These are phyloP conservation scores for Blera fallax DNA, from an alignment of 2,888 invertebrate genomes.

Conservation along the genomic window DNA sequence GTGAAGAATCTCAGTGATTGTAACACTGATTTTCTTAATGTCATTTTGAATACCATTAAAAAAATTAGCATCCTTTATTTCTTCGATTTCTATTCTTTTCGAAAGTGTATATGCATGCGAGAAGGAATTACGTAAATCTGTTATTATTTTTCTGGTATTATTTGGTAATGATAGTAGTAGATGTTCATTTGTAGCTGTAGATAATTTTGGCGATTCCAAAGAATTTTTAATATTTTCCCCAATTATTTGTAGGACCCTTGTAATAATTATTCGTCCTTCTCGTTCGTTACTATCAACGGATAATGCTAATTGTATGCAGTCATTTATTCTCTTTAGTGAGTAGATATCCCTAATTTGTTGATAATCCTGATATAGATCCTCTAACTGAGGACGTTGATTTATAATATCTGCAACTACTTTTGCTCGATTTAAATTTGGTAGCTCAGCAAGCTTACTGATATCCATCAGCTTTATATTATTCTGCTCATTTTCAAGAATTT, in stretches of 20 bases:
- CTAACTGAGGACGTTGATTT: conserved; percentile 27
- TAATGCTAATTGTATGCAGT: conserved; percentile 45
- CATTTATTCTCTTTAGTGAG: conserved; percentile 70
- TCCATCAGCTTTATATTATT: not conserved
- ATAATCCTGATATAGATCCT: conserved; percentile 71
- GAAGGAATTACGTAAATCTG: conserved; percentile 27
- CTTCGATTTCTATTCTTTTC: not conserved
- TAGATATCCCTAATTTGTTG: conserved; percentile 70
- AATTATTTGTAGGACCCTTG: conserved; percentile 72
- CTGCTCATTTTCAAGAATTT: conserved; percentile 5
- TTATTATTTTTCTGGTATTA: conserved; percentile 5
- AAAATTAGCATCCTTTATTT: conserved; percentile 41
- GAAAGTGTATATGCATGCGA: conserved; percentile 41
- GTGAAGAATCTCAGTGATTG: not conserved
- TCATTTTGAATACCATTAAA: conserved; percentile 5
- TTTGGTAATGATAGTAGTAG: not conserved
- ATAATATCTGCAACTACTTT: not conserved
- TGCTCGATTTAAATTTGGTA: not conserved
- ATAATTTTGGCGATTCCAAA: conserved; percentile 74
- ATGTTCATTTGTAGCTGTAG: conserved; percentile 27
- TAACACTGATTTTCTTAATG: not conserved
- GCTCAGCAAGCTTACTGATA: not conserved
- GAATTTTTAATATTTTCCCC: conserved; percentile 75
- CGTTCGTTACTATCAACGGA: not conserved
- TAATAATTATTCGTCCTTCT: conserved; percentile 70